phyloP scores from a whole-genome alignment of 2,797 vertebrate genomes.

The Bucorvus abyssinicus region DNA sequence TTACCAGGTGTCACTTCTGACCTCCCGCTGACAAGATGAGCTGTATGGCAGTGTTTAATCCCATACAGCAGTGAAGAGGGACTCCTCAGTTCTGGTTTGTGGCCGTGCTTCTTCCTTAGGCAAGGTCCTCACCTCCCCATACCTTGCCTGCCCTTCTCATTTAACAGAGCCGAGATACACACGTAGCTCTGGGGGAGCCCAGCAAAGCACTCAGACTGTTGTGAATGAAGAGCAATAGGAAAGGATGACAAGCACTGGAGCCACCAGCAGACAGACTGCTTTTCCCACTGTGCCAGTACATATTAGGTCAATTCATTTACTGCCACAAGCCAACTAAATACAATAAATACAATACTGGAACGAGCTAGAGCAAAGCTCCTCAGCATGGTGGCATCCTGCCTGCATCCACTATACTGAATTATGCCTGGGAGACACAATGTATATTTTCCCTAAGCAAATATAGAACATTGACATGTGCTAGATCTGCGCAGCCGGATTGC shows the following conservation, averaged over 20 bases:
- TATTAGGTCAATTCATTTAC: neutral
- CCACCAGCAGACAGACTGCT: neutral
- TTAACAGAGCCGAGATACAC: neutral
- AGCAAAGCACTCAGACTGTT: neutral
- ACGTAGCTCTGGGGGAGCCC: neutral
- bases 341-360: neutral
- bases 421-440: neutral
- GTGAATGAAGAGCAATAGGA: neutral
- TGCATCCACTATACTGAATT: neutral
- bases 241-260: neutral
- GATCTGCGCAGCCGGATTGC: neutral
- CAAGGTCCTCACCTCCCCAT: neutral
- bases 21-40: neutral
- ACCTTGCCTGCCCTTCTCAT: neutral
- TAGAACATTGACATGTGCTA: neutral
- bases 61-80: neutral
- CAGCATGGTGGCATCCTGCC: rapidly evolving
- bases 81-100: neutral
- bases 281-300: neutral
- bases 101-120: neutral
- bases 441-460: neutral
- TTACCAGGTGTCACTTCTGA: neutral
- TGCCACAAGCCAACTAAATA: neutral
- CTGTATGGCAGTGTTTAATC: neutral
- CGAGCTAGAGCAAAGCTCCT: neutral